Percentiles rank a stretch among this genome's conserved stretches.
These are phyloP conservation scores for Scotopteryx bipunctaria DNA, from an alignment of 2,888 invertebrate genomes.

Conservation along the genomic window DNA sequence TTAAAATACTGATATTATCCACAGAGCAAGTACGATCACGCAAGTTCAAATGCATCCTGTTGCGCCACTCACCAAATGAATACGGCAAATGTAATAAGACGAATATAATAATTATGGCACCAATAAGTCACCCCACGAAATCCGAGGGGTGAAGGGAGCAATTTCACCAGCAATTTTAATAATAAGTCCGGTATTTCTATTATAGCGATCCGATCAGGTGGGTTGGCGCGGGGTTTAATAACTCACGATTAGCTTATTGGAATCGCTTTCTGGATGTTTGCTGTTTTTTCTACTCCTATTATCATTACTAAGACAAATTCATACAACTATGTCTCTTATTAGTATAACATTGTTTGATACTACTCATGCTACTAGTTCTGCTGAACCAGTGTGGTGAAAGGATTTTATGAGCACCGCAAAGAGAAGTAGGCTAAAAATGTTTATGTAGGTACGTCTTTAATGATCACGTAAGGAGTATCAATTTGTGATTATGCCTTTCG, in stretches of 20 bases:
- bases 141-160: slow-evolving; percentile 77
- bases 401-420: no score
- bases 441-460: no score
- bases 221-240: slow-evolving; percentile 77
- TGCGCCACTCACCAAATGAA: neutral
- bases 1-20: no score
- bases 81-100: slow-evolving; percentile 53
- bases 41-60: no score
- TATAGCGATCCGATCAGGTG: slow-evolving; percentile 82
- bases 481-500: no score
- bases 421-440: no score
- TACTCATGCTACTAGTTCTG: no score
- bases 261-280: slow-evolving; percentile 81
- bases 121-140: slow-evolving; percentile 53
- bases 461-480: no score
- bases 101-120: slow-evolving; percentile 39
- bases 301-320: neutral
- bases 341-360: no score
- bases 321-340: no score
- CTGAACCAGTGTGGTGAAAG: no score
- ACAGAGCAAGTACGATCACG: no score
- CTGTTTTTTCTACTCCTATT: slow-evolving; percentile 66
- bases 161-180: slow-evolving; percentile 84
- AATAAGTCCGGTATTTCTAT: slow-evolving; percentile 84
- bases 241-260: slow-evolving; percentile 83